Evolutionary conservation across 2,888 invertebrate species (phyloP), one percentile per base, ranked within the genome.

Genomic region (Ceraclea dissimilis): DNA sequence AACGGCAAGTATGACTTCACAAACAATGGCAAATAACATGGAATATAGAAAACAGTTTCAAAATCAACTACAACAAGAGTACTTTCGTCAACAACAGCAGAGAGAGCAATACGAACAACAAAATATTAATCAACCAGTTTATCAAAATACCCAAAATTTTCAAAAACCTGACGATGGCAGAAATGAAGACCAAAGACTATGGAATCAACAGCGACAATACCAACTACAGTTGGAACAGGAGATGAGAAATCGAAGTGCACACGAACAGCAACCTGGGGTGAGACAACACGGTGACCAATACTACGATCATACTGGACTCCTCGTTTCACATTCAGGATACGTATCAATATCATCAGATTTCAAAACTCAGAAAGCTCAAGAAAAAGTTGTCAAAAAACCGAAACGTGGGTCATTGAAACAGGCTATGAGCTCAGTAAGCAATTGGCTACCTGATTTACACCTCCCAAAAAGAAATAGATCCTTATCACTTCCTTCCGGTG

Each of bases 381-480:
- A 81, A 34, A 85, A 84, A 66, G 71, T 78, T 56, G 70, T 69
- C 2, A 85, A 86, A 68, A 88, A 87, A 68, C 79, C 85, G 31
- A 84, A 84, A 69, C 73, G 86, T 60, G 83, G 85, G 10, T 87
- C 88, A 1, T 69, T 88, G 54, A 88, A 88, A 71, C 85, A 86
- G 47, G 89, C 89, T 0, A 88, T 90, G 86, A 87, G 81, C 66
- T 86, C 88, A 1, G 84, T 89, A 67, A 88, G 84, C 66, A 85
- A 83, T 62, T 87, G 91, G 84, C 70, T 93, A 53, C 91, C 92
- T 1, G 91, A 90, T 68, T 73, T 86, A 59, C 88, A 90, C 69
- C 74, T 92, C 52, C 81, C 84, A 17, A 89, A 88, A 67, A 78
- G 90, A 64, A 84, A 85, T 69, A 79, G 92, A 64, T 92, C 92